Evolutionary conservation across 2,797 vertebrate species (phyloP).

Genomic region (Argya squamiceps): DNA sequence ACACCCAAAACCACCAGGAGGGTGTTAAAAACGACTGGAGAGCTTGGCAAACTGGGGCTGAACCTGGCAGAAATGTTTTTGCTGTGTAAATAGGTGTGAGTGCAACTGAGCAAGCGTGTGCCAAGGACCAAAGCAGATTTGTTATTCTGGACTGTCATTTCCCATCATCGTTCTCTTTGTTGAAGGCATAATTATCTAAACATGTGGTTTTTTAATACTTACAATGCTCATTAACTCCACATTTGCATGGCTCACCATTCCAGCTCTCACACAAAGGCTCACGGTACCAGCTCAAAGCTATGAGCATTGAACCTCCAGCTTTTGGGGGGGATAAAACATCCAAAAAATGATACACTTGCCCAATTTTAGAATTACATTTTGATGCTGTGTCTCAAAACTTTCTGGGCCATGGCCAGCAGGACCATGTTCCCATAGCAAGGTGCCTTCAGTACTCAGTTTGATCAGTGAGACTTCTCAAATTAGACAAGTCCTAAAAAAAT

Average conservation of each 20-base stretch:
- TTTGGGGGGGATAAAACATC: neutral
- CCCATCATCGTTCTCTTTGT: neutral
- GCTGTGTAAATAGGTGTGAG: neutral
- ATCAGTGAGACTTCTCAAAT: neutral
- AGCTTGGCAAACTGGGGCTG: neutral
- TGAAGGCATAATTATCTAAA: conserved; percentile 55
- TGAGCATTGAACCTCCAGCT: rapidly evolving
- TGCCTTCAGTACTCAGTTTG: neutral
- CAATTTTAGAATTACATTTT: neutral
- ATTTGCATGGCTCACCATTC: neutral
- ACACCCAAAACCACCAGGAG: neutral
- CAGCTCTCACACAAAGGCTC: neutral
- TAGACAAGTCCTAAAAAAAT: neutral
- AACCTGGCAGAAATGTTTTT: rapidly evolving
- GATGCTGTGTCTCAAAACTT: neutral
- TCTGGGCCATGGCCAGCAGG: neutral
- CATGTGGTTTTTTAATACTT: conserved; percentile 45
- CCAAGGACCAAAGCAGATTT: conserved; percentile 2
- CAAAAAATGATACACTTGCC: neutral
- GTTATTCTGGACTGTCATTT: conserved; percentile 50
- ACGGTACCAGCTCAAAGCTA: neutral
- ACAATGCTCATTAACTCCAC: neutral
- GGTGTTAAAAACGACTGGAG: rapidly evolving
- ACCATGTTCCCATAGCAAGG: neutral
- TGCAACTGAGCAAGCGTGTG: neutral